These are phyloP conservation scores for Drosophila kurseongensis DNA, from an alignment of 1,140 invertebrate genomes.

Conservation along the genomic window DNA sequence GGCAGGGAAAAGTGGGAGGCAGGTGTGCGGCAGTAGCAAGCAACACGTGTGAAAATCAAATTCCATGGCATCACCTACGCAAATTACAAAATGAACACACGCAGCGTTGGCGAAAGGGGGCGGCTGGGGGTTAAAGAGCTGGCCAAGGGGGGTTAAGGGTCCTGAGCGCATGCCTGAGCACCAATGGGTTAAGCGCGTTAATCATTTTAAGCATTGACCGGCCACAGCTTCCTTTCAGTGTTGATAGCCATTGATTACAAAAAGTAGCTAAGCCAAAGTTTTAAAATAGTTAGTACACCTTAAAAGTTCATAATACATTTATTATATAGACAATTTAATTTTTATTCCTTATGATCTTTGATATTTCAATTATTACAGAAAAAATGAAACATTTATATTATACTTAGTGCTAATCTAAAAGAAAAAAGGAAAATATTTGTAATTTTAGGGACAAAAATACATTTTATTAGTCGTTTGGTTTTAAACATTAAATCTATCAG, in stretches of 20 bases:
- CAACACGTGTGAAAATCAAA: conserved; percentile 84
- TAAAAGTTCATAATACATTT: no score
- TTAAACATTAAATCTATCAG: no score
- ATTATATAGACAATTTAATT: not conserved
- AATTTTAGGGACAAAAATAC: no score
- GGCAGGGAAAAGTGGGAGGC: conserved; percentile 8
- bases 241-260: not conserved
- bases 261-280: not conserved
- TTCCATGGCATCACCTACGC: conserved; percentile 82
- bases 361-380: no score
- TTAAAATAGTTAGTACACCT: no score
- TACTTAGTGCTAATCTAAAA: no score
- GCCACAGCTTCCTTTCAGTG: conserved; percentile 17
- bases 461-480: no score
- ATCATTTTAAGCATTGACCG: conserved; percentile 70
- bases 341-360: no score
- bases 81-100: conserved; percentile 82
- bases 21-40: conserved; percentile 37
- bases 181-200: conserved; percentile 70
- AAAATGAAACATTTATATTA: no score
- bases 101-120: conserved; percentile 37
- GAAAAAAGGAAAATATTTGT: no score
- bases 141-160: conserved; percentile 7
- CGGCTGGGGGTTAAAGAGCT: not conserved
- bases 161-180: conserved; percentile 48